These are phyloP conservation scores for Thymallus thymallus DNA, from an alignment of 2,113 vertebrate species.

Conservation along the genomic window DNA sequence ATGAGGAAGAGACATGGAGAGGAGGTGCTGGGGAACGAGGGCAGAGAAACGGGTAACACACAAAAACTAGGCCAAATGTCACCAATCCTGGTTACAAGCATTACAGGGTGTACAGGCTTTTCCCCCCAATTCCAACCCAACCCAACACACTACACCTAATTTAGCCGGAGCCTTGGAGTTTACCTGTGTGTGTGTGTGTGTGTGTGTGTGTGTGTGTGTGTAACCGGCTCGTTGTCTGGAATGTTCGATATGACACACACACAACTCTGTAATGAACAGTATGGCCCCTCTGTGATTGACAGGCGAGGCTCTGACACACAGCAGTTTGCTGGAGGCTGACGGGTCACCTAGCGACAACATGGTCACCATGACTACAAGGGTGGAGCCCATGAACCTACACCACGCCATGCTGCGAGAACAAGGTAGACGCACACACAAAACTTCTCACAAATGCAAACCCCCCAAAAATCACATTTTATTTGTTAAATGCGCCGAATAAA, in stretches of 20 bases:
- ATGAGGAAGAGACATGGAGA: slow-evolving; percentile 91
- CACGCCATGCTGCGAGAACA: slow-evolving; percentile 89
- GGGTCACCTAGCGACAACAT: slow-evolving; percentile 79
- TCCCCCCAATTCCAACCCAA: no score
- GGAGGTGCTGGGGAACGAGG: slow-evolving; percentile 54
- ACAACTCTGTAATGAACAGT: slow-evolving; percentile 8
- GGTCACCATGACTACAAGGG: slow-evolving; percentile 83
- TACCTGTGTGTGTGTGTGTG: no score
- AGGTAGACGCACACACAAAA: slow-evolving; percentile 70
- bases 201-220: no score
- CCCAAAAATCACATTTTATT: background rate
- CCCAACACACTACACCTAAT: no score
- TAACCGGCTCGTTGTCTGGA: no score
- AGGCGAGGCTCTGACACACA: slow-evolving; percentile 89
- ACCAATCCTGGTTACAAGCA: background rate
- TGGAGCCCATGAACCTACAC: slow-evolving; percentile 88
- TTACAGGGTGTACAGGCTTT: slow-evolving; percentile 1
- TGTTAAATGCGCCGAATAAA: no score
- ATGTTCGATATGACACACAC: no score
- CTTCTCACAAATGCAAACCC: background rate
- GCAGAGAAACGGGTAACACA: slow-evolving; percentile 67
- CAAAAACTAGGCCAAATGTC: background rate
- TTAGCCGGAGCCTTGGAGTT: no score
- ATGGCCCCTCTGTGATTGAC: slow-evolving; percentile 26
- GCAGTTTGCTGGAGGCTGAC: slow-evolving; percentile 90